Evolutionary conservation across 2,113 vertebrate genomes (phyloP).

Genomic region (Bubo bubo): DNA sequence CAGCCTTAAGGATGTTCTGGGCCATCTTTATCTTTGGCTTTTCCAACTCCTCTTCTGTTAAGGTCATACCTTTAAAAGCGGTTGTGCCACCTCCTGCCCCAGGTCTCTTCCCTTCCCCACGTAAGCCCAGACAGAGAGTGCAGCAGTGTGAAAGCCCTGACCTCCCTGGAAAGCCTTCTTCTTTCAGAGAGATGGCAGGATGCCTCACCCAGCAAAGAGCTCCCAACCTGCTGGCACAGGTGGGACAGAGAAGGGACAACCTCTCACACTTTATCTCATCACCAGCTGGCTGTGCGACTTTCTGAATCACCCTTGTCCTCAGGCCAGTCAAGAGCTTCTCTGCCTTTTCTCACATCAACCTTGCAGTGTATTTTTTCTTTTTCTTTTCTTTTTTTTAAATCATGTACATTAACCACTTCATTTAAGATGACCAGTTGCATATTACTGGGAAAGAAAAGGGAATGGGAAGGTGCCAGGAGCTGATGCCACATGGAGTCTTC

Average conservation of each 20-base stretch:
- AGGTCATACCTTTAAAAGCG: neutral
- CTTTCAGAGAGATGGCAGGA: neutral
- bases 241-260: neutral
- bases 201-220: neutral
- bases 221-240: neutral
- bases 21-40: conserved; percentile 34
- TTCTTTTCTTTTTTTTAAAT: neutral
- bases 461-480: neutral
- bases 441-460: neutral
- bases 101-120: neutral
- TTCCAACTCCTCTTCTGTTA: conserved; percentile 5
- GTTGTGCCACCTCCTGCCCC: neutral
- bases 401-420: neutral
- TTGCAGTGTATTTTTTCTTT: neutral
- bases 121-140: neutral
- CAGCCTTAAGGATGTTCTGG: neutral
- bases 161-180: neutral
- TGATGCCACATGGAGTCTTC: neutral
- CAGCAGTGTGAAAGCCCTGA: neutral
- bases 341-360: neutral
- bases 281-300: neutral
- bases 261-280: neutral
- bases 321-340: neutral
- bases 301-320: neutral
- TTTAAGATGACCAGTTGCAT: conserved; percentile 28